Conservation (phyloP, 2,888 invertebrate species). For the Diadegma fenestrale region DNA sequence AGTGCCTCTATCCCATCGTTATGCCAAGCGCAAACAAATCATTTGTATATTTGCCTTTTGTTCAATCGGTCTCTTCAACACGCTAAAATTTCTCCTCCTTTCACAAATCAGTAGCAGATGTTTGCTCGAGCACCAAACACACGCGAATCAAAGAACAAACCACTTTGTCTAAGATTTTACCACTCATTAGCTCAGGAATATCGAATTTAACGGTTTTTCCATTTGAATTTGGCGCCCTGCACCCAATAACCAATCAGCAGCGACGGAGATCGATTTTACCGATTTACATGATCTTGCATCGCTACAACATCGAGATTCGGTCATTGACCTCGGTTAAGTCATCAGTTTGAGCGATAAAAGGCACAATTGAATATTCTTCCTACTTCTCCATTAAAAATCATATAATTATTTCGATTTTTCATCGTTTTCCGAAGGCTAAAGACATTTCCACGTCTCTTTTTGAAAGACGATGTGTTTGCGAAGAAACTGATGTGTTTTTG, state of each 20-base stretch:
- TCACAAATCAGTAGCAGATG: constrained; percentile 14
- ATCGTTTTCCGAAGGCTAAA: neutral
- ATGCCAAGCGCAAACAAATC: constrained; percentile 67
- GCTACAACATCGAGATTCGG: neutral
- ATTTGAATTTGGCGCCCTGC: neutral
- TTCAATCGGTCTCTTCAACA: constrained; percentile 24
- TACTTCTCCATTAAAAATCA: neutral
- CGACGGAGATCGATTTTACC: neutral
- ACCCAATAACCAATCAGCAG: neutral
- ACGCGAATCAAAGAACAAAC: neutral
- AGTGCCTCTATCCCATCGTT: constrained; percentile 43
- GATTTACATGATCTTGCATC: neutral
- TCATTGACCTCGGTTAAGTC: neutral
- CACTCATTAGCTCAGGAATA: neutral
- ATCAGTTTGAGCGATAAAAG: neutral
- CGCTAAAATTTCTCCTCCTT: neutral
- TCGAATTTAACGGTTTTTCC: neutral
- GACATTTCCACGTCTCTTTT: neutral
- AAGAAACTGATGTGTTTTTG: neutral
- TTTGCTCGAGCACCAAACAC: neutral
- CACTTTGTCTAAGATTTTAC: neutral
- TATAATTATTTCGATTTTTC: neutral
- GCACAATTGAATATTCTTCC: no score
- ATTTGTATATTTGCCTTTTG: constrained; percentile 30
- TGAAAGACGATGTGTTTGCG: no score